These are phyloP conservation scores for Operophtera brumata DNA, from an alignment of 2,888 invertebrate species.

Conservation along the genomic window DNA sequence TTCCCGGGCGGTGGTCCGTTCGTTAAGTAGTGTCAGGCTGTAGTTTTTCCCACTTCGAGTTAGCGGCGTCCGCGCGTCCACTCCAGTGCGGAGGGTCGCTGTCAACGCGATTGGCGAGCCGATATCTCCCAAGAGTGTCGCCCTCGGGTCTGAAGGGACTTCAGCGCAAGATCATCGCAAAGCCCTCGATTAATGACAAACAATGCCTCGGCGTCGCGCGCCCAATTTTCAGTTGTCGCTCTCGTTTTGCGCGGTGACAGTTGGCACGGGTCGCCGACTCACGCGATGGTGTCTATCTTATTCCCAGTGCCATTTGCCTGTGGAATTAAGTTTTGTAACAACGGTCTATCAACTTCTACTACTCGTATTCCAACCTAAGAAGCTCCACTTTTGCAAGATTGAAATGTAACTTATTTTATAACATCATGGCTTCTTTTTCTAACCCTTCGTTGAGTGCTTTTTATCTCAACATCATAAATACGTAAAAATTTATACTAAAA, in stretches of 20 bases:
- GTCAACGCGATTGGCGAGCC: conserved; percentile 77
- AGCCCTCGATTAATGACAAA: conserved; percentile 78
- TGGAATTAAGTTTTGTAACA: conserved; percentile 38
- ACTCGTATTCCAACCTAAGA: background rate
- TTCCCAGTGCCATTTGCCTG: conserved; percentile 47
- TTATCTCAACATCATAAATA: no score
- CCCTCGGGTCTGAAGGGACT: conserved; percentile 56
- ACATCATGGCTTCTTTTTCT: background rate
- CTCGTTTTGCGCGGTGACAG: conserved; percentile 71
- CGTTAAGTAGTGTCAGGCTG: conserved; percentile 78
- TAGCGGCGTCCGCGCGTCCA: conserved; percentile 49
- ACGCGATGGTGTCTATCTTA: conserved; percentile 50
- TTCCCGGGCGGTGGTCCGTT: conserved; percentile 72
- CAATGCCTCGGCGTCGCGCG: conserved; percentile 60
- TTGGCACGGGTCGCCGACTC: conserved; percentile 65
- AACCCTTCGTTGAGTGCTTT: no score
- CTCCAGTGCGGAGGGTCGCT: conserved; percentile 67
- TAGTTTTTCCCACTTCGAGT: conserved; percentile 77
- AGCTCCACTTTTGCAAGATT: background rate
- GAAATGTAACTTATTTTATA: background rate
- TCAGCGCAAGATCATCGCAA: conserved; percentile 73
- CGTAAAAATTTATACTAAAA: background rate
- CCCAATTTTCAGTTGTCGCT: conserved; percentile 76
- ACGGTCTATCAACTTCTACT: conserved; percentile 26
- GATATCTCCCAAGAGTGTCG: conserved; percentile 75